These are phyloP conservation scores for Geophilus truncorum DNA, from an alignment of 2,888 invertebrate genomes.

Conservation along the genomic window DNA sequence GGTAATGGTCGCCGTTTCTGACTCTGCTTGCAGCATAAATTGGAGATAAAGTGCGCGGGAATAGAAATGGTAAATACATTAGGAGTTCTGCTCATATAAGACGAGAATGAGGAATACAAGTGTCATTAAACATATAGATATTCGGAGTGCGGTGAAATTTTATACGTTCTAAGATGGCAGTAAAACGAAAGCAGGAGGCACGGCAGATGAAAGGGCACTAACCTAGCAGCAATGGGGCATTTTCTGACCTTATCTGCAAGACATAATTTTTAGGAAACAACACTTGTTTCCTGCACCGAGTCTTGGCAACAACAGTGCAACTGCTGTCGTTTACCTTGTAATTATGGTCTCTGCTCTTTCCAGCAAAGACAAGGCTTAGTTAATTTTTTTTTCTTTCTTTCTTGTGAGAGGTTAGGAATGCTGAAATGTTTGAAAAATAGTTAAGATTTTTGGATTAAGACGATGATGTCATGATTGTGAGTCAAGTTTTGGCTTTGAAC, in stretches of 20 bases:
- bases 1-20: not conserved
- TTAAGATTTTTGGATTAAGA: no score
- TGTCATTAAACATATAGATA: not conserved
- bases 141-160: slow-evolving; percentile 3
- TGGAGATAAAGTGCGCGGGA: not conserved
- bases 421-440: no score
- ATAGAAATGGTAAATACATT: slow-evolving; percentile 1
- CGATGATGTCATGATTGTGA: no score
- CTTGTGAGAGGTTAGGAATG: no score
- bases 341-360: not conserved
- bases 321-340: not conserved
- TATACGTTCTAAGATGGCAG: not conserved
- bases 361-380: no score
- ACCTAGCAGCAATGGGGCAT: not conserved
- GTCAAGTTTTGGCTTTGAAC: no score
- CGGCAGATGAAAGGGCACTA: slow-evolving; percentile 4
- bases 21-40: slow-evolving; percentile 3
- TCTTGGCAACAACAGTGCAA: not conserved
- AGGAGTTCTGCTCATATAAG: not conserved
- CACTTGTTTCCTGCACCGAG: not conserved
- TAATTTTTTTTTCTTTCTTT: no score
- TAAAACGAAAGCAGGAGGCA: not conserved
- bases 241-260: slow-evolving; percentile 1
- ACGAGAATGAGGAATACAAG: not conserved
- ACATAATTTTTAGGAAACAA: slow-evolving; percentile 21